Percentiles rank a stretch among this genome's conserved stretches.
Conservation (phyloP, 2,113 vertebrate genomes). For the Pseudopodoces humilis region DNA sequence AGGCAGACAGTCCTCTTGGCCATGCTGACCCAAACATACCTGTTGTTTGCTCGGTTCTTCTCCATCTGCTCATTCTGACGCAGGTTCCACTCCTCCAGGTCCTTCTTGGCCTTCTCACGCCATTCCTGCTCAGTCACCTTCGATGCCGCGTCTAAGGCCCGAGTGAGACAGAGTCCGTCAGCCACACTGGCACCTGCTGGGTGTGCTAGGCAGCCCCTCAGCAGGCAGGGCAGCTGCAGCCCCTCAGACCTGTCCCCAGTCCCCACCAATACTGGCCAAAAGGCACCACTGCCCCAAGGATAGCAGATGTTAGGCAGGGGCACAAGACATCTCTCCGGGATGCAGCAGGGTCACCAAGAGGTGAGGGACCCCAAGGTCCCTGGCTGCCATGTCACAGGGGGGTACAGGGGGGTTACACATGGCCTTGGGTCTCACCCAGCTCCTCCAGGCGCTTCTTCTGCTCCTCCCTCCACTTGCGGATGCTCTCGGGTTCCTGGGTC, state of each 20-base stretch:
- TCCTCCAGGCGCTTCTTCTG: constrained; percentile 91
- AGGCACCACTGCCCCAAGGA: neutral
- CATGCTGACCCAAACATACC: constrained; percentile 59
- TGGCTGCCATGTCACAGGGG: accelerated
- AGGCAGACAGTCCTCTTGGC: neutral
- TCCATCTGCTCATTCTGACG: constrained; percentile 96
- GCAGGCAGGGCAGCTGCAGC: neutral
- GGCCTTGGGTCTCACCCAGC: constrained; percentile 78
- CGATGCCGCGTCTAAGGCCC: constrained; percentile 83
- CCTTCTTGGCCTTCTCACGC: constrained; percentile 94
- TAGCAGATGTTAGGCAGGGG: neutral
- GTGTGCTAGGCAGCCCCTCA: neutral
- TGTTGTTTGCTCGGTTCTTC: constrained; percentile 96
- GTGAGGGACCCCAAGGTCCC: neutral
- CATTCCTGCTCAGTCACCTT: constrained; percentile 91
- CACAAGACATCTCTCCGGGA: neutral
- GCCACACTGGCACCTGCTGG: neutral
- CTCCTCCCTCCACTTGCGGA: constrained; percentile 97
- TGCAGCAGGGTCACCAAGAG: neutral
- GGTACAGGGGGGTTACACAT: neutral
- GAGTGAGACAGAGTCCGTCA: neutral
- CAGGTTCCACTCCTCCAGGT: constrained; percentile 96
- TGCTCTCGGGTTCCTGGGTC: constrained; percentile 95
- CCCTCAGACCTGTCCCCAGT: neutral
- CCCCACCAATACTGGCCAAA: neutral